Base-by-base conservation (phyloP, 2,888 invertebrate genomes). In the Gastracanthus pulcherrimus region DNA sequence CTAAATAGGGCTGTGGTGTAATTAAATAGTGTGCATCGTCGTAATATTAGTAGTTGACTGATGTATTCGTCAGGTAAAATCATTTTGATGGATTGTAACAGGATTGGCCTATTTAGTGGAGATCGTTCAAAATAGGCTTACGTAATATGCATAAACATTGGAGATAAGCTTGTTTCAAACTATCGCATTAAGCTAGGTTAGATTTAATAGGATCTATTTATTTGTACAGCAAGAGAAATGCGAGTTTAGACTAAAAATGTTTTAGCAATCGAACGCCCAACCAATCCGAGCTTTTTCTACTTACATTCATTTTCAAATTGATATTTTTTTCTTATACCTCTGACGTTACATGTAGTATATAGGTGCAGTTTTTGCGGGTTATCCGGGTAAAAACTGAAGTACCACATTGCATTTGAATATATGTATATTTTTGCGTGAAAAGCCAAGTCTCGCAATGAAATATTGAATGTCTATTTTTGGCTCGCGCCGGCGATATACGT, bases 391-490 rank as follows among this genome's bases (percentile, higher is more conserved):
- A n/a, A n/a, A n/a, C n/a, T n/a, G n/a, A n/a, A n/a, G n/a, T n/a
- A n/a, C n/a, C n/a, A n/a, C n/a, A n/a, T n/a, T n/a, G n/a, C n/a
- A n/a, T n/a, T n/a, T n/a, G n/a, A n/a, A n/a, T n/a, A n/a, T n/a
- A n/a, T n/a, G n/a, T n/a, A n/a, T n/a, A n/a, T 51, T 23, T 23
- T 19, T 0, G 13, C 9, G 41, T 9, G 19, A n/a, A n/a, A n/a
- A n/a, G n/a, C n/a, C n/a, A n/a, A n/a, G n/a, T n/a, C 23, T 11
- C 51, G 16, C 51, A 51, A 51, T n/a, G 36, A 70, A 70, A 70
- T 70, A 55, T 48, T 26, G 55, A 55, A 11, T 66, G 23, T 1
- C 38, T 71, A 23, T n/a, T n/a, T n/a, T n/a, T n/a, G n/a, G n/a
- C n/a, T n/a, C n/a, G n/a, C n/a, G n/a, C n/a, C n/a, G n/a, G n/a